Percentiles rank a stretch among this genome's conserved stretches.
Evolutionary conservation across 2,888 invertebrate species (phyloP).

Genomic region (Caenorhabditis uteleia): DNA sequence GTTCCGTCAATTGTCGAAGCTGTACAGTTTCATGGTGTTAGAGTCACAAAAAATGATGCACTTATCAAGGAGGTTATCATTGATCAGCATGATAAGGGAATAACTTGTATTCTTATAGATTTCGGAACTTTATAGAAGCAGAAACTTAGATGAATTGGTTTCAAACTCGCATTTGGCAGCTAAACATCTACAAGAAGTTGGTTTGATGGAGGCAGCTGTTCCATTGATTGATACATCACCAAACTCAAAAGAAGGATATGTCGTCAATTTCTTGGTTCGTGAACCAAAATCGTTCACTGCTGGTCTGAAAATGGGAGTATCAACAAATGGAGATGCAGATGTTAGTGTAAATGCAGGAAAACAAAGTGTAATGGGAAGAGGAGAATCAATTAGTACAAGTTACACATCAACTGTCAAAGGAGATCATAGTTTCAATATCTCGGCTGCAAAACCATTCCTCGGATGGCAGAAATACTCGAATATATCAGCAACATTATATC

Average conservation of each 20-base stretch:
- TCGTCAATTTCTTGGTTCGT: conserved; percentile 85
- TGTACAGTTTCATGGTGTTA: conserved; percentile 65
- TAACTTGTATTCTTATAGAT: conserved; percentile 13
- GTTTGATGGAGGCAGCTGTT: conserved; percentile 86
- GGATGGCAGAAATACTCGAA: conserved; percentile 71
- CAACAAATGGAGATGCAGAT: conserved; percentile 64
- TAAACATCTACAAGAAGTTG: conserved; percentile 71
- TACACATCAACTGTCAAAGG: conserved; percentile 71
- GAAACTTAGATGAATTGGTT: conserved; percentile 80
- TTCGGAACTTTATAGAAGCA: conserved; percentile 82
- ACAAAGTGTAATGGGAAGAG: conserved; percentile 58
- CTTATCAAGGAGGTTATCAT: conserved; percentile 74
- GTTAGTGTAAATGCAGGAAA: conserved; percentile 52
- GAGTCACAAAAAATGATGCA: conserved; percentile 62
- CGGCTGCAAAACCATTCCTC: conserved; percentile 84
- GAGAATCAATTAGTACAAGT: conserved; percentile 55
- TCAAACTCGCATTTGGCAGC: conserved; percentile 62
- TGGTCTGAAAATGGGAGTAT: conserved; percentile 64
- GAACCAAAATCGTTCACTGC: conserved; percentile 75
- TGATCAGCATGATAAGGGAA: not conserved
- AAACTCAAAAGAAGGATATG: conserved; percentile 65
- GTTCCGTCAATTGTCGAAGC: conserved; percentile 55
- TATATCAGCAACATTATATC: conserved; percentile 38
- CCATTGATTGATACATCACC: conserved; percentile 89
- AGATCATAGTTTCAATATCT: conserved; percentile 82